Evolutionary conservation across 2,113 vertebrate species (phyloP), one percentile per base, ranked within the genome.

Genomic region (Numenius arquata): DNA sequence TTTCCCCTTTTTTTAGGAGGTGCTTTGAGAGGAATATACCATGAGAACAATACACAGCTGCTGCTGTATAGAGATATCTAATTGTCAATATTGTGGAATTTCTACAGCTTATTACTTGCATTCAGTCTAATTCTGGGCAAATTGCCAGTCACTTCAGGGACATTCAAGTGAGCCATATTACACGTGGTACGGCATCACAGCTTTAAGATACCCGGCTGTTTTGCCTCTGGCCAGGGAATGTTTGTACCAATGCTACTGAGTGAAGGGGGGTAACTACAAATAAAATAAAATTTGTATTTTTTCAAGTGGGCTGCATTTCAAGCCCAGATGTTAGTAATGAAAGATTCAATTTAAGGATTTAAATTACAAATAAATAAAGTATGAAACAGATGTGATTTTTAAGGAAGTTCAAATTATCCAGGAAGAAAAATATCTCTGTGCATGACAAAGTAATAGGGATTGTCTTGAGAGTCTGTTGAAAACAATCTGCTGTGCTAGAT

Each of bases 291-390:
- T 98, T 98, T 98, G 98, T 98, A 98, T 98, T 98, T 98, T 98
- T 98, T 98, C 98, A 98, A 98, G 98, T 98, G 98, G 98, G 98
- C 98, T 98, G 98, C 98, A 98, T 98, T 98, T 98, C 98, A 98
- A 98, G 98, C 98, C 98, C 98, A 98, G 98, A 98, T 98, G 98
- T 98, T 98, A 98, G 98, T 98, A 98, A 98, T 98, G 98, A 98
- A 98, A 98, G 98, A 98, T 98, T 98, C 98, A 98, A 98, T 98
- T 98, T 98, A 98, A 98, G 98, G 98, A 98, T 98, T 98, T 98
- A 98, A 98, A 98, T 98, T 98, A 98, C 98, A 98, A 98, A 98
- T 98, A 98, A 98, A 98, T 98, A 98, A 98, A 98, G 98, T 98
- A 98, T 98, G 98, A 98, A 98, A 98, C 98, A 98, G 98, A 98